Conservation (phyloP, 2,888 invertebrate species). For the Torymus texanus region DNA sequence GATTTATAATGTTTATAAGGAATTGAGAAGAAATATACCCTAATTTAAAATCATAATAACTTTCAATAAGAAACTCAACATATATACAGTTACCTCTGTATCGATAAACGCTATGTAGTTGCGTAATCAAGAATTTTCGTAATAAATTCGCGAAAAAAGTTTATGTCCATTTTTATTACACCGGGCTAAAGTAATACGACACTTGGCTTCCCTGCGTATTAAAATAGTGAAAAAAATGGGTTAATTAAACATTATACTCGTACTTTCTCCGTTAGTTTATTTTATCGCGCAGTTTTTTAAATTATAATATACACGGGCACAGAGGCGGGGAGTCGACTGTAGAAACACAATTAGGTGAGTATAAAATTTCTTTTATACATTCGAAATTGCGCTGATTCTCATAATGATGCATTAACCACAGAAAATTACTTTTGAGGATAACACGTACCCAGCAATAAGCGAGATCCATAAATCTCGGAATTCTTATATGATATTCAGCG, state of each 20-base stretch:
- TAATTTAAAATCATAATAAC: too few relatives aligned
- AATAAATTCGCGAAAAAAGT: too few relatives aligned
- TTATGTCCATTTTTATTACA: too few relatives aligned
- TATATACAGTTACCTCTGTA: too few relatives aligned
- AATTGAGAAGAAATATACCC: too few relatives aligned
- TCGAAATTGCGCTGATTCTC: conserved; percentile 42
- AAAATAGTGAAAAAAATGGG: neutral
- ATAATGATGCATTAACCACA: conserved; percentile 42
- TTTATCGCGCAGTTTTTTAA: neutral
- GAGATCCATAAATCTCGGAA: conserved; percentile 47
- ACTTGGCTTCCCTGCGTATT: too few relatives aligned
- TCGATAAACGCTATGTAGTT: too few relatives aligned
- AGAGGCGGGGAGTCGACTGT: neutral
- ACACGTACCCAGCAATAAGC: conserved; percentile 36
- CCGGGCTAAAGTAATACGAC: too few relatives aligned
- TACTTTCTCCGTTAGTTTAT: neutral
- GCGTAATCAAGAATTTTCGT: too few relatives aligned
- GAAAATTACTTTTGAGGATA: conserved; percentile 46
- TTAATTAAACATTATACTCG: neutral
- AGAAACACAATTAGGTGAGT: conserved; percentile 26
- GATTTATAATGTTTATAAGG: too few relatives aligned
- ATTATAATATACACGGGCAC: neutral
- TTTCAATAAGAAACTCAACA: too few relatives aligned
- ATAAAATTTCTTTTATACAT: conserved; percentile 30
- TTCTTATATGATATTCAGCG: conserved; percentile 41